Base-by-base conservation (phyloP, 2,113 vertebrate species). In the Platichthys flesus region DNA sequence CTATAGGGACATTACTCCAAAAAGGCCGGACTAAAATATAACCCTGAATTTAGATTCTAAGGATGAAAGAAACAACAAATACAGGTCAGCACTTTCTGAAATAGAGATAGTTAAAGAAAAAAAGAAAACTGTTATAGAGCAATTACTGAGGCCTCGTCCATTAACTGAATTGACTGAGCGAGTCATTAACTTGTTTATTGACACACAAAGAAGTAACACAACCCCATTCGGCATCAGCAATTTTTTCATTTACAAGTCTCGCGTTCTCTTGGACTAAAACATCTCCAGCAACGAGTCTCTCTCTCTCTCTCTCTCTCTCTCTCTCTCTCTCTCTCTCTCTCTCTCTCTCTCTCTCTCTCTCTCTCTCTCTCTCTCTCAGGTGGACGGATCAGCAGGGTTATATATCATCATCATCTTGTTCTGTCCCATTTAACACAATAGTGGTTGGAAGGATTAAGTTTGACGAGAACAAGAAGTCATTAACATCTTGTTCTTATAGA, bases 401-500 rank as follows among this genome's bases (percentile, higher is more conserved):
- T 67, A 55, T 35, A 52, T 54, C 16, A 8, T 3, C 26, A 40
- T 10, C 61, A 64, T 49, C 60, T 56, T 71, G 45, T 57, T 12
- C 21, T 57, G 47, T 52, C 54, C 47, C 42, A 28, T 82, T 37
- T 35, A 49, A 51, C 73, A 67, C 56, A 57, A 49, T 7, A 18
- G 31, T 20, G 45, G 9, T 18, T 12, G 58, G 10, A 51, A 58
- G 76, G 80, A 85, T 87, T 89, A 85, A 20, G 49, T 85, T 81
- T 69, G 13, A 35, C 5, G 20, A 60, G 81, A 73, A 81, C 70
- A 78, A 23, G 68, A 88, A 83, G 78, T 88, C 79, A 83, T 90
- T 88, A 88, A 88, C 78, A 78, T 84, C 67, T 51, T 83, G 85
- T 78, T 79, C 88, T 74, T 31, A 20, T 21, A 62, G 40, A 81